Base-by-base conservation (phyloP, 2,113 vertebrate species). In the Tyrannus savana region DNA sequence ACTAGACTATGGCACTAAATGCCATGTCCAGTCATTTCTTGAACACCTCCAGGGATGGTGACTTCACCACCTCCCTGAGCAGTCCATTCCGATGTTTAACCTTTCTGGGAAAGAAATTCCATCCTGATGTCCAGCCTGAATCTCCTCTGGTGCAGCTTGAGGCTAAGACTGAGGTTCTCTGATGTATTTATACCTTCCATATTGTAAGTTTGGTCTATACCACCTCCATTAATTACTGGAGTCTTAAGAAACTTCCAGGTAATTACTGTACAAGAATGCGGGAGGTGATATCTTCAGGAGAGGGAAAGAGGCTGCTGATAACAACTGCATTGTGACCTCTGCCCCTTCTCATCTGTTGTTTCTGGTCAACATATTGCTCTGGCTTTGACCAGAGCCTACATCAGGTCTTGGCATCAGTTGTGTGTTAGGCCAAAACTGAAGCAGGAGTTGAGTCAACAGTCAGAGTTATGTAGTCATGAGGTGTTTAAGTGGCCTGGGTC, bases 291-390 rank as follows among this genome's bases (percentile, higher is more conserved):
- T 10, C 22, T 44, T 69, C 46, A 75, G 52, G 13, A 59, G 42
- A 41, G 42, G 19, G 17, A 0, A 17, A 91, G 27, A 13, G 64
- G 14, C 59, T 35, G 33, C 14, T 56, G 37, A 14, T 19, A 47
- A 42, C 8, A 30, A 18, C 46, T 60, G 11, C 15, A 74, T 7
- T 66, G 22, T 62, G 30, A 14, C 31, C 12, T 59, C 37, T 79
- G 0, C 12, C 25, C 22, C 8, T 75, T 27, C 21, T 56, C 1
- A 0, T 44, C 19, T 9, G 7, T 35, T 58, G 11, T 2, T 1
- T 35, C n/a, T 2, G 2, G 27, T 16, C 21, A 42, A 9, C 0
- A 1, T 2, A 0, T 53, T 58, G 12, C 31, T 71, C 47, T 75
- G 52, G 13, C 22, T 75, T 74, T 79, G 37, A 59, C 8, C 22